Evolutionary conservation across 1,140 invertebrate genomes (phyloP).

Genomic region (Acromyrmex heyeri): DNA sequence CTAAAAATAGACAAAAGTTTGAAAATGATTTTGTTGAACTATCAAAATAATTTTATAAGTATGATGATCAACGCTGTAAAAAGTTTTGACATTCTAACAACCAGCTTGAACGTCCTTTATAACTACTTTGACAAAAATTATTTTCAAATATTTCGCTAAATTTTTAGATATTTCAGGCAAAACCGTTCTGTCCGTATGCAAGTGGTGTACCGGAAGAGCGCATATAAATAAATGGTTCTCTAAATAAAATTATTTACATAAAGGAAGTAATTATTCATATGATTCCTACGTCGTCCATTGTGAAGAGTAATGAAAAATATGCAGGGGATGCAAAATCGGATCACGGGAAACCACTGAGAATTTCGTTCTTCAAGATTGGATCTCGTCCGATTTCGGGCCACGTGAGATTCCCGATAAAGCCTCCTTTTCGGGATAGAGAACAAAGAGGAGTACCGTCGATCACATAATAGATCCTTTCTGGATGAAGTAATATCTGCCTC

Average conservation of each 20-base stretch:
- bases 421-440: background rate
- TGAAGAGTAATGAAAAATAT: slow-evolving; percentile 11
- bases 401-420: background rate
- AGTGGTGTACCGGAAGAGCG: background rate
- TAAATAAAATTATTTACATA: background rate
- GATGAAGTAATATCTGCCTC: background rate
- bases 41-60: too few species aligned
- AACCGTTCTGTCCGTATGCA: too few species aligned
- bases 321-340: background rate
- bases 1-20: too few species aligned
- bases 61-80: too few species aligned
- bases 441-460: slow-evolving; percentile 6
- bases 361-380: background rate
- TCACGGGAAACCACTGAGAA: background rate
- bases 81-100: too few species aligned
- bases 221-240: background rate
- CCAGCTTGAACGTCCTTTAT: too few species aligned
- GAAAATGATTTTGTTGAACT: too few species aligned
- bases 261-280: slow-evolving; percentile 16
- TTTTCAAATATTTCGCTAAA: too few species aligned
- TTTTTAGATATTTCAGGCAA: too few species aligned
- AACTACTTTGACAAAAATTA: too few species aligned
- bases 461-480: background rate
- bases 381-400: background rate
- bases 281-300: background rate